phyloP scores from a whole-genome alignment of 2,113 vertebrate species.

The Pelobates fuscus region DNA sequence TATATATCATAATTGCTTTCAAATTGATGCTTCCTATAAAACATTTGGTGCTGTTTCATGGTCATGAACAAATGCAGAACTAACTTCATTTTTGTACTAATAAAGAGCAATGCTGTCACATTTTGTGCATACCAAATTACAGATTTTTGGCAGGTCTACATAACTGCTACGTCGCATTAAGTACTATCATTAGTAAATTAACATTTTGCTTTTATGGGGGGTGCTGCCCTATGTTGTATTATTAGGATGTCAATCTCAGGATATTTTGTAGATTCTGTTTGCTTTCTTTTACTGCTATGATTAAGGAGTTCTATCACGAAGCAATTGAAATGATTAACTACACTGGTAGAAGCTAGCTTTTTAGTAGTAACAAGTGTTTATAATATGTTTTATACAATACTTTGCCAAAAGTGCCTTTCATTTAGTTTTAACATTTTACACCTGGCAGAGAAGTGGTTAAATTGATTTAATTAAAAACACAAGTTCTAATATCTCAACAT shows the following conservation, averaged over 20 bases:
- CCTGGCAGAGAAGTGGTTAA: background rate
- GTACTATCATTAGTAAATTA: constrained; percentile 24
- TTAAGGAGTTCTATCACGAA: constrained; percentile 41
- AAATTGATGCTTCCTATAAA: background rate
- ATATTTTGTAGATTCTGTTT: constrained; percentile 32
- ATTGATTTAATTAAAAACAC: constrained; percentile 8
- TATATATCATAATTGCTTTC: background rate
- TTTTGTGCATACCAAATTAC: constrained; percentile 12
- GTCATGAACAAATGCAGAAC: background rate
- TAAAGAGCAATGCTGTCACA: background rate
- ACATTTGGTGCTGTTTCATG: background rate
- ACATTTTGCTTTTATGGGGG: constrained; percentile 23
- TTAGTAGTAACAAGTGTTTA: constrained; percentile 49
- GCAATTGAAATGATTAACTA: constrained; percentile 46
- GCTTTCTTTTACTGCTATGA: constrained; percentile 39
- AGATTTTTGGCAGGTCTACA: constrained; percentile 17
- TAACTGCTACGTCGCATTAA: background rate
- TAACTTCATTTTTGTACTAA: background rate
- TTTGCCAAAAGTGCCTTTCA: constrained; percentile 23
- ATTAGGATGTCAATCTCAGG: constrained; percentile 32
- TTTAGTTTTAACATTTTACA: constrained; percentile 20
- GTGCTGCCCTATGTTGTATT: constrained; percentile 1
- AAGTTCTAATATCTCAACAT: background rate
- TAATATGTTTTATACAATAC: constrained; percentile 42
- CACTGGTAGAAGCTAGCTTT: constrained; percentile 25